Percentiles rank a stretch among this genome's conserved stretches.
These are phyloP conservation scores for Papilio polyxenes DNA, from an alignment of 1,140 invertebrate species.

Conservation along the genomic window DNA sequence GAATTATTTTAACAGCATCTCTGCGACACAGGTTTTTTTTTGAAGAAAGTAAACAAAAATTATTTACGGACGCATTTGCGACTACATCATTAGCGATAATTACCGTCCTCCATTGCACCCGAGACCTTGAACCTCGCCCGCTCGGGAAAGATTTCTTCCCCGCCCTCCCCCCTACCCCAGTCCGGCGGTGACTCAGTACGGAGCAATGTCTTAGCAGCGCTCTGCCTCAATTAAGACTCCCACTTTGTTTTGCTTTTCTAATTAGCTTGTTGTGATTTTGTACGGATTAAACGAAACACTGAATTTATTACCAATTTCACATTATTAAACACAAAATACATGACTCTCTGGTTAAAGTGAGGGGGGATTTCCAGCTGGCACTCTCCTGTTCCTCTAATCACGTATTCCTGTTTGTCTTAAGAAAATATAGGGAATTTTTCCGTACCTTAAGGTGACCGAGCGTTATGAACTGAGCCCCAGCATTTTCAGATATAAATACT, in stretches of 20 bases:
- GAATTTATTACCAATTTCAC: background rate
- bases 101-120: constrained; percentile 21
- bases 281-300: background rate
- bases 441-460: too few relatives aligned
- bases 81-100: constrained; percentile 31
- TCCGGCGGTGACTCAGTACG: constrained; percentile 1
- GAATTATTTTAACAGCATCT: background rate
- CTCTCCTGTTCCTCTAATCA: background rate
- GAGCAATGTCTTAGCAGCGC: constrained; percentile 11
- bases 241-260: background rate
- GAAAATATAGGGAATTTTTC: too few relatives aligned
- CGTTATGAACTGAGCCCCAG: background rate
- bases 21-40: constrained; percentile 1
- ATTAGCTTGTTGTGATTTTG: constrained; percentile 23
- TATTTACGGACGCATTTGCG: constrained; percentile 15
- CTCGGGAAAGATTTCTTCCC: constrained; percentile 2
- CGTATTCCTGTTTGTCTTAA: background rate
- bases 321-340: background rate
- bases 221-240: constrained; percentile 10
- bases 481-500: too few relatives aligned
- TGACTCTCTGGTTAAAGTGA: background rate
- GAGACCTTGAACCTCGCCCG: constrained; percentile 12
- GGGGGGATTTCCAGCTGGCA: background rate
- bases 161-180: background rate
- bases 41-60: constrained; percentile 8